Evolutionary conservation across 1,140 invertebrate genomes (phyloP), one percentile per base, ranked within the genome.

Genomic region (Heliconius himera): DNA sequence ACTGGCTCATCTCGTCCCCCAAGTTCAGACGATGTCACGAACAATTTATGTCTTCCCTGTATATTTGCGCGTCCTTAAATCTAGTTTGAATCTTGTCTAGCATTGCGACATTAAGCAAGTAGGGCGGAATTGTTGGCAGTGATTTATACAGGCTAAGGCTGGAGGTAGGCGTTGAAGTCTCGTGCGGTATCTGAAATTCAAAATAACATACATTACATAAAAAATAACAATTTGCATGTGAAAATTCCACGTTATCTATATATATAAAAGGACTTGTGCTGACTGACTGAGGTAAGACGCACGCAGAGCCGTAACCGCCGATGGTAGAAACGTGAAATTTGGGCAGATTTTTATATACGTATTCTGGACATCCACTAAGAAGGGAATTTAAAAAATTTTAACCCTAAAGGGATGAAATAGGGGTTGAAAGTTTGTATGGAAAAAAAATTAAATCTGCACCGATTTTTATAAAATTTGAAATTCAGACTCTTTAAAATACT

Each of bases 111-210:
- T 93, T 84, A 87, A 91, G 88, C 86, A 84, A 87, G 82, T 79
- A 88, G 93, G 91, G 90, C 93, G 93, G 93, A 94, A 90, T 92
- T 84, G 81, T 92, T 93, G 92, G 93, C 93, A 94, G 91, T 94
- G 91, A 85, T 87, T 84, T 89, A 83, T 91, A 89, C 86, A 88
- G 85, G 84, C 85, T 89, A 90, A 87, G 85, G 87, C 87, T 86
- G 84, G 85, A 85, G 86, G 86, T 87, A 85, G 84, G 85, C 83
- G 80, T 88, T 84, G 79, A 82, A 82, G 82, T 80, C 86, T 85
- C 85, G 86, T 87, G 85, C 80, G 80, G 81, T 86, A 85, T 85
- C 87, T 90, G 88, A 76, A 89, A 91, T 79, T 56, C 81, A 81
- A 83, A 73, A 83, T 73, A 74, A 5, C 13, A 71, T 20, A 73